Evolutionary conservation across 2,113 vertebrate genomes (phyloP).

Genomic region (Colaptes auratus): DNA sequence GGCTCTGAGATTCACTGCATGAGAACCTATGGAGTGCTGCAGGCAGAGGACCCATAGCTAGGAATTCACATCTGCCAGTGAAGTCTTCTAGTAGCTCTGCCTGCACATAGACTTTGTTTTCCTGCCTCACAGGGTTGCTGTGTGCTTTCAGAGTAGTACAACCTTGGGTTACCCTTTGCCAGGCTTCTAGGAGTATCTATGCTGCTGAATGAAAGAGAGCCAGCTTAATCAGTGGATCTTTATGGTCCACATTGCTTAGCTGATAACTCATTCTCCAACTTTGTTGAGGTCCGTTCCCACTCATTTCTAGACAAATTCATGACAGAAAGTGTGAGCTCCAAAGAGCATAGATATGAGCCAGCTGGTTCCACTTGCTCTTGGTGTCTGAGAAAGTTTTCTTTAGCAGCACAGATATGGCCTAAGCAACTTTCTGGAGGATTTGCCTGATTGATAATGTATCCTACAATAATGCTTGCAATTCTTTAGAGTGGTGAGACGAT

Average conservation of each 20-base stretch:
- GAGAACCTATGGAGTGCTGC: neutral
- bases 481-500: neutral
- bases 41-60: neutral
- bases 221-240: neutral
- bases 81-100: rapidly evolving
- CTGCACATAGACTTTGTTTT: neutral
- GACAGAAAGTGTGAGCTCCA: neutral
- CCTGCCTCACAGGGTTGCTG: neutral
- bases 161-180: neutral
- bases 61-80: neutral
- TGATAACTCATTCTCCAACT: neutral
- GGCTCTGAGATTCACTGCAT: neutral
- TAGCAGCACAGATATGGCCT: neutral
- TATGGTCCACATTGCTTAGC: rapidly evolving
- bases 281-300: rapidly evolving
- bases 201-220: neutral
- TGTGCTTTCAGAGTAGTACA: neutral
- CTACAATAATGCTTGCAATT: neutral
- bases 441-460: neutral
- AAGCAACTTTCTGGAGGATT: neutral
- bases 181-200: neutral
- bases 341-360: neutral
- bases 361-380: neutral
- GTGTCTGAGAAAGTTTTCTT: neutral
- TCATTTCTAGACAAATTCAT: neutral